Evolutionary conservation across 1,140 invertebrate genomes (phyloP).

Genomic region (Zaprionus taronus): DNA sequence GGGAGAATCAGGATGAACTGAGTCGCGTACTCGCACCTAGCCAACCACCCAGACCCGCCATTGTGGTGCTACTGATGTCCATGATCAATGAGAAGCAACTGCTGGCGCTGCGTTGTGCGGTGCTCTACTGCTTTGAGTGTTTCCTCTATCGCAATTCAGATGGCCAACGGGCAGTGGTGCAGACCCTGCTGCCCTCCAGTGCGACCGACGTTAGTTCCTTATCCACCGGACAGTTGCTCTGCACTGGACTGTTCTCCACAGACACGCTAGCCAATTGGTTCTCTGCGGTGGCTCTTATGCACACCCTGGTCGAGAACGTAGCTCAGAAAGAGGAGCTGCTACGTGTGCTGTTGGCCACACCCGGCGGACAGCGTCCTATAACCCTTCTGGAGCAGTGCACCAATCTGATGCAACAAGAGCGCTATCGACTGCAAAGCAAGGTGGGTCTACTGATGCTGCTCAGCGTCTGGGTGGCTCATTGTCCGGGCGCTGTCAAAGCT

Average conservation of each 20-base stretch:
- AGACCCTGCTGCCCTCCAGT: slow-evolving; percentile 94
- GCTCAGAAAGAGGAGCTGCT: slow-evolving; percentile 97
- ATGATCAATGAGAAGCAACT: slow-evolving; percentile 99
- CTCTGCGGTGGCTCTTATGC: slow-evolving; percentile 95
- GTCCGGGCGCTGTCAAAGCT: slow-evolving; percentile 92
- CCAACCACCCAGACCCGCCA: slow-evolving; percentile 94
- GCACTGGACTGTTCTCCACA: slow-evolving; percentile 95
- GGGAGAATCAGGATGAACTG: slow-evolving; percentile 96
- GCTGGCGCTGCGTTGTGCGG: slow-evolving; percentile 95
- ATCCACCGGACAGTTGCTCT: slow-evolving; percentile 95
- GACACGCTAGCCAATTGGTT: slow-evolving; percentile 99
- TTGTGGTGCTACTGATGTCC: slow-evolving; percentile 98
- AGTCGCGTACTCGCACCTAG: slow-evolving; percentile 96
- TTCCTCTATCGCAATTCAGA: slow-evolving; percentile 97
- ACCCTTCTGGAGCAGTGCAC: slow-evolving; percentile 95
- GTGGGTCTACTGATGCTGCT: slow-evolving; percentile 96
- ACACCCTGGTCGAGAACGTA: slow-evolving; percentile 95
- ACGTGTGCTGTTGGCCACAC: slow-evolving; percentile 95
- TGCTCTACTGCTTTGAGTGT: slow-evolving; percentile 98
- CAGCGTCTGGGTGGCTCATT: slow-evolving; percentile 94
- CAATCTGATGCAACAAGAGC: slow-evolving; percentile 92
- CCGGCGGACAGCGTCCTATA: slow-evolving; percentile 92
- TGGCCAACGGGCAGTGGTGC: slow-evolving; percentile 94
- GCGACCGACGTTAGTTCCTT: slow-evolving; percentile 89
- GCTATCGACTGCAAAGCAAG: slow-evolving; percentile 93